phyloP scores from a whole-genome alignment of 2,113 vertebrate genomes.

The Numida meleagris region DNA sequence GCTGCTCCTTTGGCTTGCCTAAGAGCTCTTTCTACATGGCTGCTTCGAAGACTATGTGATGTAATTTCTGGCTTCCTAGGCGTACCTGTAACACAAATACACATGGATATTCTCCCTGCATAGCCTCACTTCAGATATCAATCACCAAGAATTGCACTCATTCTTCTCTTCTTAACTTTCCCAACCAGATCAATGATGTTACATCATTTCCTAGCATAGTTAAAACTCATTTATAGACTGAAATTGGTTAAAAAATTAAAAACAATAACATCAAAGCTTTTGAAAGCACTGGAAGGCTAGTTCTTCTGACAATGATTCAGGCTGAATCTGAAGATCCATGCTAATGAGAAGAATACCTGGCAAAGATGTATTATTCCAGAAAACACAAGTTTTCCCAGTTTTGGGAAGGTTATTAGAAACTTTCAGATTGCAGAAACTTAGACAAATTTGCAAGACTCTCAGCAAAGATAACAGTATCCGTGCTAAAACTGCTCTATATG shows the following conservation, averaged over 20 bases:
- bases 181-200: background rate
- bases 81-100: constrained; percentile 72
- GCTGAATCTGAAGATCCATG: background rate
- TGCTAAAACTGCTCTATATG: background rate
- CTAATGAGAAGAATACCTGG: background rate
- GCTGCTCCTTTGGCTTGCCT: constrained; percentile 72
- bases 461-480: background rate
- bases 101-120: background rate
- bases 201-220: background rate
- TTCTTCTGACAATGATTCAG: background rate
- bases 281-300: background rate
- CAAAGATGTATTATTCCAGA: background rate
- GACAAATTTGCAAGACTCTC: background rate
- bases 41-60: constrained; percentile 53
- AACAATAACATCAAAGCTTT: background rate
- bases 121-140: background rate
- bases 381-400: background rate
- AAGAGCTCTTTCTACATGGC: constrained; percentile 73
- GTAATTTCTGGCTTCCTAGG: constrained; percentile 61
- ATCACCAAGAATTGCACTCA: background rate
- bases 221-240: background rate
- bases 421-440: background rate
- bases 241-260: background rate
- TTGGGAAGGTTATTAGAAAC: background rate
- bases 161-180: background rate